phyloP scores from a whole-genome alignment of 2,797 vertebrate species.

The Meda fulgida region DNA sequence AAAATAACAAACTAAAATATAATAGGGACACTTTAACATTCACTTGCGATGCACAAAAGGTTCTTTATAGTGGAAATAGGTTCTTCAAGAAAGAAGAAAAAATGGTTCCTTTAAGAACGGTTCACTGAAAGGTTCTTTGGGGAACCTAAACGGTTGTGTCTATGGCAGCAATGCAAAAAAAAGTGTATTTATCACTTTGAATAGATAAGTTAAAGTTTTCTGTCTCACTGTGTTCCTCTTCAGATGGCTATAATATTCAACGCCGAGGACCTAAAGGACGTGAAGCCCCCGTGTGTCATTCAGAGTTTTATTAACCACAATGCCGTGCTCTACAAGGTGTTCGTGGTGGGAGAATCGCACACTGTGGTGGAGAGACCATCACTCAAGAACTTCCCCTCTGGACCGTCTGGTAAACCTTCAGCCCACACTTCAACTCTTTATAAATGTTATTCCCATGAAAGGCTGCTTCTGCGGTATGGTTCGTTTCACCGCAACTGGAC shows the following conservation, averaged over 20 bases:
- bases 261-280: conserved; percentile 82
- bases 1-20: no score
- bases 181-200: not conserved
- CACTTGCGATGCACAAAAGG: not conserved
- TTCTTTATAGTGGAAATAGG: not conserved
- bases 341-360: conserved; percentile 86
- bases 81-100: no score
- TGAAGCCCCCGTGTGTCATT: conserved; percentile 85
- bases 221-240: conserved; percentile 19
- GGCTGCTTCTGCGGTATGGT: not conserved
- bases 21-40: not conserved
- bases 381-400: conserved; percentile 86
- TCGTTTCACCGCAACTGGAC: not conserved
- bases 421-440: not conserved
- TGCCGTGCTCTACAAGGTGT: conserved; percentile 87
- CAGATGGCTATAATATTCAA: conserved; percentile 92
- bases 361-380: conserved; percentile 87
- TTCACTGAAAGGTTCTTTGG: not conserved
- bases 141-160: not conserved
- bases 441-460: conserved; percentile 26
- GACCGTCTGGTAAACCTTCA: conserved; percentile 77
- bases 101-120: no score
- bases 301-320: conserved; percentile 92
- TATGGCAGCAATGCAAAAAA: not conserved
- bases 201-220: not conserved